phyloP scores from a whole-genome alignment of 2,113 vertebrate species.

The Vanacampus margaritifer region DNA sequence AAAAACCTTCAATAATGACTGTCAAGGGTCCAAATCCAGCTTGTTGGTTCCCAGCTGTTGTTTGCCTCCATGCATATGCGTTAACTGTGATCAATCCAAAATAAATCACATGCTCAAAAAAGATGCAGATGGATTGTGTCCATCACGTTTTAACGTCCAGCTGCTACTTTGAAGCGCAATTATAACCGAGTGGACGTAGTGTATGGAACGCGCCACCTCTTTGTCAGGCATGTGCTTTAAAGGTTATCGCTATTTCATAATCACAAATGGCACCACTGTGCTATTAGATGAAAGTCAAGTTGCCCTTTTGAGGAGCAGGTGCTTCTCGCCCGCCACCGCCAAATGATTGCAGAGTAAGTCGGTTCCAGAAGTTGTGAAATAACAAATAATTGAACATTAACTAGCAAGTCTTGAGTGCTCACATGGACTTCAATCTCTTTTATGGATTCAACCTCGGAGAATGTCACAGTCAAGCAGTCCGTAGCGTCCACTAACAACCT shows the following conservation, averaged over 20 bases:
- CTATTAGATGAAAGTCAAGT: conserved; percentile 49
- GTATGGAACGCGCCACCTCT: conserved; percentile 12
- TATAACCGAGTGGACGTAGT: conserved; percentile 19
- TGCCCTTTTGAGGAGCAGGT: conserved; percentile 57
- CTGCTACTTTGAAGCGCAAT: conserved; percentile 40
- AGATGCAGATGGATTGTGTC: conserved; percentile 1
- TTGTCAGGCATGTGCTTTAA: conserved; percentile 41
- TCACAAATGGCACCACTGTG: conserved; percentile 37
- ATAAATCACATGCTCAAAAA: neutral
- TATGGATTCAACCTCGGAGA: conserved; percentile 13
- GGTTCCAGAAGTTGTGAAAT: neutral
- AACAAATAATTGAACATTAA: neutral
- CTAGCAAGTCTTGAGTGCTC: neutral
- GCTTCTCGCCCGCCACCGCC: conserved; percentile 17
- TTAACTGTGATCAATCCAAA: neutral
- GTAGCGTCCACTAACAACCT: neutral
- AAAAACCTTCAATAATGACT: no score
- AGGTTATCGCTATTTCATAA: conserved; percentile 63
- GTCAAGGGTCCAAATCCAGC: neutral
- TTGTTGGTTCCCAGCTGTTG: neutral
- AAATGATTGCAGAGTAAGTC: neutral
- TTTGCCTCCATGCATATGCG: neutral
- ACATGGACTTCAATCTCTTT: neutral
- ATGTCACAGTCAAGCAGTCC: neutral
- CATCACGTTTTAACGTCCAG: neutral